Base-by-base conservation (phyloP, 2,888 invertebrate species). In the Callosobruchus maculatus region DNA sequence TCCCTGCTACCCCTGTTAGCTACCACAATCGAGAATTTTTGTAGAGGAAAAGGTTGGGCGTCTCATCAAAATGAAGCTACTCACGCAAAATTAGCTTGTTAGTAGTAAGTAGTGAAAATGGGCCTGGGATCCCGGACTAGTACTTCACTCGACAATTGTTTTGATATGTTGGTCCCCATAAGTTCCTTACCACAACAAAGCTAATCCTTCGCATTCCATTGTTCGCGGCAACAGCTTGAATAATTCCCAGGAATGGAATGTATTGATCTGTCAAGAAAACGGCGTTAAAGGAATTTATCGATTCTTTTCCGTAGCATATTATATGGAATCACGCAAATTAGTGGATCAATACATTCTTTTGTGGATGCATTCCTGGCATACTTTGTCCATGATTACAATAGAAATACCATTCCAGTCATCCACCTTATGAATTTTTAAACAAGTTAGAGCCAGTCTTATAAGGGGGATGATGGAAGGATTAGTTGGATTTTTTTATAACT, bases 251-350 rank as follows among this genome's bases (percentile, higher is more conserved):
- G 73, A 74, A 71, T 75, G 79, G 82, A 82, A 82, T 81, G 76
- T 82, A 82, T 82, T 80, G 82, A 82, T 81, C 79, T 72, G 74
- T 76, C 77, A 73, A 74, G 75, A 72, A 76, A 75, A 78, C 21
- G 74, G 79, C 77, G 79, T 79, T 81, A 79, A 73, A 77, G 76
- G 82, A 82, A 82, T 82, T 78, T 82, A 82, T 82, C 72, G 81
- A 82, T 80, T 49, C 81, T 80, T 79, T 79, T 79, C 71, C 66
- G 7, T 66, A 22, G 73, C 73, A 78, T 77, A 79, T 78, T 79
- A 76, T 76, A 74, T 71, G 77, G 77, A 80, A 81, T 79, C 80
- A 81, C 80, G 78, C 79, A 77, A 80, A 80, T 78, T 74, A 22
- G 70, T 67, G 70, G 70, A 70, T 70, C 70, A 70, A 70, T 70